Evolutionary conservation across 2,888 invertebrate species (phyloP).

Genomic region (Alloplasta piceator): DNA sequence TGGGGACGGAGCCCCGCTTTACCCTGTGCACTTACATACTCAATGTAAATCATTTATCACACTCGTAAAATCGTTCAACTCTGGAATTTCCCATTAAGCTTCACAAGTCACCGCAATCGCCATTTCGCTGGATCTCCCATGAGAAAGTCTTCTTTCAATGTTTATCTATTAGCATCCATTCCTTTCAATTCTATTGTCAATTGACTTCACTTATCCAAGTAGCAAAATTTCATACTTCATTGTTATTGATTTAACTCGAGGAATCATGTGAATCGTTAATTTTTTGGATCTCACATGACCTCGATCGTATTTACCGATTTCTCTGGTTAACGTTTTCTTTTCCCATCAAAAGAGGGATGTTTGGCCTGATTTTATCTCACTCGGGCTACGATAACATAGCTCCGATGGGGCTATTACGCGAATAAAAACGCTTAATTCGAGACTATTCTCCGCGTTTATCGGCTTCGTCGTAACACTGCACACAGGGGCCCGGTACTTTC

Average conservation of each 20-base stretch:
- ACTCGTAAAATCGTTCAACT: slow-evolving; percentile 2
- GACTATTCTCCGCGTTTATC: slow-evolving; percentile 31
- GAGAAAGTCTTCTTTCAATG: background rate
- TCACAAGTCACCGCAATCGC: slow-evolving; percentile 14
- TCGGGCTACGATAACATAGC: background rate
- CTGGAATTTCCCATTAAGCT: slow-evolving; percentile 31
- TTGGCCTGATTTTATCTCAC: background rate
- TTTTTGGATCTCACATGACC: background rate
- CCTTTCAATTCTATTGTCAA: background rate
- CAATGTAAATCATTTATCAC: slow-evolving; percentile 16
- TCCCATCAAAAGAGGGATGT: background rate
- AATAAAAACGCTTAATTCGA: slow-evolving; percentile 17
- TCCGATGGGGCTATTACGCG: slow-evolving; percentile 3
- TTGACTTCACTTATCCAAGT: background rate
- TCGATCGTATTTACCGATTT: background rate
- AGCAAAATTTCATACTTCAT: background rate
- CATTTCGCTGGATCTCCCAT: slow-evolving; percentile 25
- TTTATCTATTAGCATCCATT: background rate
- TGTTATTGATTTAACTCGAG: background rate
- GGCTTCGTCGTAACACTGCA: slow-evolving; percentile 40
- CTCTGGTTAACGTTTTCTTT: background rate
- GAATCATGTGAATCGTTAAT: background rate
- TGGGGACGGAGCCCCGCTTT: slow-evolving; percentile 51
- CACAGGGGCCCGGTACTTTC: slow-evolving; percentile 8
- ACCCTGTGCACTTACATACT: slow-evolving; percentile 51